Base-by-base conservation (phyloP, 92 coral and sea anemone genomes). In the Pocillopora meandrina region DNA sequence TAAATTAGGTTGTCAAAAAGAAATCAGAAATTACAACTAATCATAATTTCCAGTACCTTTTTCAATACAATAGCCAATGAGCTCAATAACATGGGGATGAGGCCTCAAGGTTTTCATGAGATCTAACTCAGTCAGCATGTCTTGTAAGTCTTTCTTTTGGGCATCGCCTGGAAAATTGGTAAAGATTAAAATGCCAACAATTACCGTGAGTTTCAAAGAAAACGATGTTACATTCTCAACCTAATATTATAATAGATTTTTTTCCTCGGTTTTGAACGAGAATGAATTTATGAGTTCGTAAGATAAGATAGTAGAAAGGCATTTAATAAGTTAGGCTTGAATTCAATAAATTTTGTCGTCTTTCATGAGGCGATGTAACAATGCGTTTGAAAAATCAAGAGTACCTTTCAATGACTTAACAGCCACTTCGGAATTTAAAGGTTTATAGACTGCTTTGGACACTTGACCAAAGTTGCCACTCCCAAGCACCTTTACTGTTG, bases 401-500 rank as follows among this genome's bases (percentile, higher is more conserved):
- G 31, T 82, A 93, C 94, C 92, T 84, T 89, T 91, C 15, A 93
- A 65, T 5, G 89, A 62, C 71, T 93, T 93, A 6, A 93, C 91
- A 52, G 94, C 93, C 9, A 93, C 94, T 9, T 61, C 26, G 6
- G 3, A 12, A 57, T 56, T 20, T 3, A 34, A 65, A 65, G 69
- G 15, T 2, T 57, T 60, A 7, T 67, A 52, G 20, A 47, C 17
- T 1, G 92, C 95, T 47, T 91, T 93, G 80, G 80, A 88, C 64
- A 91, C 97, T 23, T 83, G 84, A 56, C 93, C 94, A 78, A 93
- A 93, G 66, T 83, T 92, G 33, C 94, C 97, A 42, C 87, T 68
- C 17, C 97, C 97, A 33, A 93, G 80, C 3, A 78, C 68, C 78
- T 78, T 93, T 23, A 73, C 71, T 13, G 85, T 18, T 10, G 66